Percentiles rank a stretch among this genome's conserved stretches.
These are phyloP conservation scores for Fregetta grallaria DNA, from an alignment of 2,113 vertebrate species.

Conservation along the genomic window DNA sequence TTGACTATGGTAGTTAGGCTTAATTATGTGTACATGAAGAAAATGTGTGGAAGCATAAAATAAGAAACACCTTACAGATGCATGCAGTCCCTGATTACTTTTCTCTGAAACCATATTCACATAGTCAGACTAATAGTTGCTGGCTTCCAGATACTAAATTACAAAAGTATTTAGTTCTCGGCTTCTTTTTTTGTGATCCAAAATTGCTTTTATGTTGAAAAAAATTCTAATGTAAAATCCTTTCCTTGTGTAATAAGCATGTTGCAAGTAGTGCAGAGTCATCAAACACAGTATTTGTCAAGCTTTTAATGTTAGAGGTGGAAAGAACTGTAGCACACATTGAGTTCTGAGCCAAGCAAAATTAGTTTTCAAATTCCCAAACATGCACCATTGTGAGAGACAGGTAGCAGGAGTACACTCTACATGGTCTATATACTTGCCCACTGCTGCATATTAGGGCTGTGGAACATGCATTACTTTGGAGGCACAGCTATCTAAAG, in stretches of 20 bases:
- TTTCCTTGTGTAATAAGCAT: not conserved
- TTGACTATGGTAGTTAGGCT: not conserved
- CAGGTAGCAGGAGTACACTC: not conserved
- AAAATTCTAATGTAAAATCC: not conserved
- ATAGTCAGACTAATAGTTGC: not conserved
- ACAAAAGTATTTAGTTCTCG: not conserved
- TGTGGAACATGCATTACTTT: not conserved
- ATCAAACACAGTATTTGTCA: slow-evolving; percentile 4
- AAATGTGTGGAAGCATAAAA: not conserved
- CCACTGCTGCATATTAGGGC: not conserved
- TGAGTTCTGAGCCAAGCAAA: not conserved
- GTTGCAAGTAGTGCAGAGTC: not conserved
- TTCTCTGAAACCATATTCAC: not conserved
- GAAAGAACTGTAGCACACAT: not conserved
- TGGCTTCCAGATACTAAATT: not conserved
- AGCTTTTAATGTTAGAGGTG: not conserved
- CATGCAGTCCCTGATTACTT: not conserved
- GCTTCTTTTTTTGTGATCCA: not conserved
- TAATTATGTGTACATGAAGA: not conserved
- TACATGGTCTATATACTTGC: not conserved
- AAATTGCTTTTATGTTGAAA: not conserved
- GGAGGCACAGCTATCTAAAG: not conserved
- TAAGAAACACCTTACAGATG: not conserved
- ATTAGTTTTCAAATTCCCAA: slow-evolving; percentile 22
- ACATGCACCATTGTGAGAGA: not conserved